phyloP scores from a whole-genome alignment of 2,797 vertebrate species.

The Numenius phaeopus region DNA sequence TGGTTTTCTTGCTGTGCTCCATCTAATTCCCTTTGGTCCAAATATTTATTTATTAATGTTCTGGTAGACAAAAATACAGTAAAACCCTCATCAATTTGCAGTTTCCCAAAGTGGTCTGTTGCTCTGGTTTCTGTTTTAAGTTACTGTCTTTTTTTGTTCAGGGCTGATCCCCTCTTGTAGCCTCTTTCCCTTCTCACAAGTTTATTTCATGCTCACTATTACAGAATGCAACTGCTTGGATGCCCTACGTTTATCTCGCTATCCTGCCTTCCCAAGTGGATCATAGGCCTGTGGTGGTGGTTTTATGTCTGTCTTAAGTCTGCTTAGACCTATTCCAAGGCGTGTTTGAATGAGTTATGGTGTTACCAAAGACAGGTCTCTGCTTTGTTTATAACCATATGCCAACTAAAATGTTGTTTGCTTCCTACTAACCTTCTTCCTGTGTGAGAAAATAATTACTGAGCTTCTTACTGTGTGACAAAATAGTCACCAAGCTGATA shows the following conservation, averaged over 20 bases:
- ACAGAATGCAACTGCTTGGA: neutral
- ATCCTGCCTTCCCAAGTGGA: neutral
- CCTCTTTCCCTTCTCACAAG: neutral
- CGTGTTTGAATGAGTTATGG: neutral
- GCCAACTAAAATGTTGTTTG: too few relatives aligned
- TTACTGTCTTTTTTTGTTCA: neutral
- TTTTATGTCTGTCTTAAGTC: neutral
- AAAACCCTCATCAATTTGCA: neutral
- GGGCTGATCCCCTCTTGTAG: neutral
- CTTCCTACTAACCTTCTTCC: too few relatives aligned
- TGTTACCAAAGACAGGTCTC: too few relatives aligned
- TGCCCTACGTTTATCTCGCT: neutral
- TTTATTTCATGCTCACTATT: neutral
- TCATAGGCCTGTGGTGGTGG: neutral
- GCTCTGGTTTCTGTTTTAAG: neutral
- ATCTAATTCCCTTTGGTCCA: neutral
- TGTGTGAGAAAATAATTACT: too few relatives aligned
- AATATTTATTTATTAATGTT: neutral
- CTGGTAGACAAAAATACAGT: too few relatives aligned
- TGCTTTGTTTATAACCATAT: too few relatives aligned
- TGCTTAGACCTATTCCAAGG: neutral
- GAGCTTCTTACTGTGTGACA: too few relatives aligned
- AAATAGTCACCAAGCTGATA: too few relatives aligned
- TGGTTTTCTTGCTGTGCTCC: neutral
- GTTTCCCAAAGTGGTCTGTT: neutral